phyloP scores from a whole-genome alignment of 2,797 vertebrate genomes.

The Microctenopoma lineatum region DNA sequence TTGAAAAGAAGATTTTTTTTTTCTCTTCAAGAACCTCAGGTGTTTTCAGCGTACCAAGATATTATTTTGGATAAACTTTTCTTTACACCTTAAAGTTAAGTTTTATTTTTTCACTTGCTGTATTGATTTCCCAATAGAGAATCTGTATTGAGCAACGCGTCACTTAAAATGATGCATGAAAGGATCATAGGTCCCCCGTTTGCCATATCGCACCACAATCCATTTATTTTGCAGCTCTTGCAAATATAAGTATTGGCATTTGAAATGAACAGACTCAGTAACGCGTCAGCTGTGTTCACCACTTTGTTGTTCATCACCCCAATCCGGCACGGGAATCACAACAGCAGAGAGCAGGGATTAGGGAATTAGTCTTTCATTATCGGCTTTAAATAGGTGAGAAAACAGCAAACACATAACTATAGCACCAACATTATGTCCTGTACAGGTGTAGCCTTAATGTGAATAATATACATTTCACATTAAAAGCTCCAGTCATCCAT shows the following conservation, averaged over 20 bases:
- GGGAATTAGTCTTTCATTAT: slow-evolving; percentile 43
- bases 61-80: slow-evolving; percentile 50
- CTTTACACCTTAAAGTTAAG: slow-evolving; percentile 43
- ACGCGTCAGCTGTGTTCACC: slow-evolving; percentile 52
- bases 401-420: slow-evolving; percentile 7
- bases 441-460: background rate
- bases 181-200: slow-evolving; percentile 59
- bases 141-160: slow-evolving; percentile 66
- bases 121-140: slow-evolving; percentile 65
- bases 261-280: slow-evolving; percentile 38
- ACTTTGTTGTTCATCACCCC: slow-evolving; percentile 8
- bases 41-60: slow-evolving; percentile 20
- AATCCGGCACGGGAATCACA: background rate
- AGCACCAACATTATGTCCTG: background rate
- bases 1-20: slow-evolving; percentile 7
- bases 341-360: slow-evolving; percentile 11
- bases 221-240: slow-evolving; percentile 54
- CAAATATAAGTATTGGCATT: slow-evolving; percentile 64
- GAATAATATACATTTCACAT: background rate
- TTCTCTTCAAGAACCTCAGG: slow-evolving; percentile 24
- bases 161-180: slow-evolving; percentile 75
- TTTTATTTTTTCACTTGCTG: slow-evolving; percentile 26
- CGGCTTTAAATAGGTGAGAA: slow-evolving; percentile 19
- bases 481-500: background rate
- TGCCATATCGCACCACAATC: slow-evolving; percentile 46